Base-by-base conservation (phyloP, 1,140 invertebrate species). In the Drosophila varians region DNA sequence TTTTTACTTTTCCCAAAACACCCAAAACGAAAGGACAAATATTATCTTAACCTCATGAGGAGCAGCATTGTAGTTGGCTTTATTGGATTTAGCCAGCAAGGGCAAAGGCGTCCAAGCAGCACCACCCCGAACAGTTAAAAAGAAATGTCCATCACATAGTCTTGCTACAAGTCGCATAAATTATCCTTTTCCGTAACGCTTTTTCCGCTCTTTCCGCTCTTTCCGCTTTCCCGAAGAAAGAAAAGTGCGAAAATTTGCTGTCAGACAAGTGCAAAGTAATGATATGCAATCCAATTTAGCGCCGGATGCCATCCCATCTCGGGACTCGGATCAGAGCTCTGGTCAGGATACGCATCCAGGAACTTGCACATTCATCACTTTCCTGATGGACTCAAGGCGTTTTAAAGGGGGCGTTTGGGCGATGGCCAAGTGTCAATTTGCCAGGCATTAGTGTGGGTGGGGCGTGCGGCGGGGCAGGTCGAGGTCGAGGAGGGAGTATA, bases 311-410 rank as follows among this genome's bases (percentile, higher is more conserved):
- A 21, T 18, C 55, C 56, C 31, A 45, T 47, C 53, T 40, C 70
- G 56, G 70, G 25, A 83, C 64, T 56, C 45, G 31, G 26, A 66
- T 64, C 55, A 61, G 66, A 51, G 65, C 64, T 40, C 48, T 48
- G 34, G 43, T 19, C 46, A 47, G 43, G 19, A 16, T 19, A 16
- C 36, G 31, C 42, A 36, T 61, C 58, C 66, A 73, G 82, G 83
- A 87, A 87, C 83, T 87, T 88, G 83, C 83, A 87, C 82, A 87
- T 87, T 87, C 82, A 87, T 87, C 82, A 87, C 83, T 88, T 83
- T 66, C 62, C 60, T 77, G 82, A 88, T 77, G 83, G 56, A 82
- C 77, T 54, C 51, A 26, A 60, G 54, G 57, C 49, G 9, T 61
- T 14, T 7, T 38, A 49, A 14, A 12, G 34, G 12, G 2, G 12